Conservation (phyloP, 2,888 invertebrate species). For the Ennomos erosarius region DNA sequence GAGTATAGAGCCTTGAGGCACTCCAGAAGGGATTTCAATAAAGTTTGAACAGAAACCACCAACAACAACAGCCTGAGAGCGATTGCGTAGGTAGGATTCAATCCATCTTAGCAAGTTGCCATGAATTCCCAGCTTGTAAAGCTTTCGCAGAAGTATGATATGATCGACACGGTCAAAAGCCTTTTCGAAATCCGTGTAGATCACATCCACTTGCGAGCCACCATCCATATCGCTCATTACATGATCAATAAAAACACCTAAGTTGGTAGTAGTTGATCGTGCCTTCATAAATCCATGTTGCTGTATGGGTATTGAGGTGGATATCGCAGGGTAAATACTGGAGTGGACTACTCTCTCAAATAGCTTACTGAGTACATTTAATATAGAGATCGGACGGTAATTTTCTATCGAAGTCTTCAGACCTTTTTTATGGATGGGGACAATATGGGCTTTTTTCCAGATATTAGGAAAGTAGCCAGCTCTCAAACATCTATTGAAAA, state of each 20-base stretch:
- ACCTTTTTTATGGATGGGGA: constrained; percentile 36
- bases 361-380: constrained; percentile 2
- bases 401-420: constrained; percentile 22
- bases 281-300: constrained; percentile 1
- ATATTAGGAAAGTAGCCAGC: constrained; percentile 26
- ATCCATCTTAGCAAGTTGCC: constrained; percentile 31
- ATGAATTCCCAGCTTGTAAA: constrained; percentile 21
- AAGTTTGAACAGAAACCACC: constrained; percentile 29
- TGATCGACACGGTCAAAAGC: constrained; percentile 36
- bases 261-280: background rate
- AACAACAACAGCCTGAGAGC: constrained; percentile 27
- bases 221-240: constrained; percentile 10
- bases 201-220: constrained; percentile 30
- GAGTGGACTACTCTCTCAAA: constrained; percentile 1
- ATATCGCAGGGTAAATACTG: background rate
- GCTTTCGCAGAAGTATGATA: constrained; percentile 26
- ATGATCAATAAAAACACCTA: constrained; percentile 7
- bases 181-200: constrained; percentile 36
- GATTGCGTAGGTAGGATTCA: constrained; percentile 27
- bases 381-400: constrained; percentile 18
- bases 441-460: constrained; percentile 30
- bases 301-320: background rate
- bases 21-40: constrained; percentile 30
- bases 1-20: constrained; percentile 41
- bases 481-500: constrained; percentile 27